Percentiles rank a stretch among this genome's conserved stretches.
Conservation (phyloP, 2,888 invertebrate species). For the Stomorhina lunata region DNA sequence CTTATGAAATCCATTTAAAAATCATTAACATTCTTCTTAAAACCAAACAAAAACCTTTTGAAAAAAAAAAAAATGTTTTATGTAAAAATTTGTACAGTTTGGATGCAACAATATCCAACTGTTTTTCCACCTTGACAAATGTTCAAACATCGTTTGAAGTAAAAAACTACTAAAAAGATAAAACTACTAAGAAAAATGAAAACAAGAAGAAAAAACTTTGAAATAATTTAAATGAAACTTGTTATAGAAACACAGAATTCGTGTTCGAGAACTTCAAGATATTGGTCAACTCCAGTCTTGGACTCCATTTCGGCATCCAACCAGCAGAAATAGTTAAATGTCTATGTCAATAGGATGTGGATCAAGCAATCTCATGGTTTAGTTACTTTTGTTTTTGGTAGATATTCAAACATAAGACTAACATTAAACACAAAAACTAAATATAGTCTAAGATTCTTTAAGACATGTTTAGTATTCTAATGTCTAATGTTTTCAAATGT, state of each 20-base stretch:
- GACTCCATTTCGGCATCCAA: neutral
- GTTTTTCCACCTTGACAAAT: constrained; percentile 64
- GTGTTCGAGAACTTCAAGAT: constrained; percentile 34
- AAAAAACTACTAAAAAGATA: neutral
- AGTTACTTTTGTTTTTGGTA: neutral
- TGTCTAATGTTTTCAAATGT: neutral
- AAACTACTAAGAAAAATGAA: neutral
- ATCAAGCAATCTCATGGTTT: neutral
- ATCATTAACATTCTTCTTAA: constrained; percentile 29
- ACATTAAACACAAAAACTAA: neutral
- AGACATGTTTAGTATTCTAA: constrained; percentile 45
- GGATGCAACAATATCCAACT: constrained; percentile 53
- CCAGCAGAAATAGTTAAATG: constrained; percentile 32
- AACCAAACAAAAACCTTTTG: neutral
- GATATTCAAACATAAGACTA: constrained; percentile 10
- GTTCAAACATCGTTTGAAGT: constrained; percentile 38
- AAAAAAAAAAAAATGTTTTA: too few relatives aligned
- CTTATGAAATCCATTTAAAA: constrained; percentile 8
- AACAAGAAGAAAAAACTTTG: neutral
- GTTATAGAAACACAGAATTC: constrained; percentile 33
- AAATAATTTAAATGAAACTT: constrained; percentile 28
- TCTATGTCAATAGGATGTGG: constrained; percentile 64
- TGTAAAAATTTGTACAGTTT: neutral
- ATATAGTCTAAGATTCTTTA: constrained; percentile 29
- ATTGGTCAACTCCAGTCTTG: constrained; percentile 6